These are phyloP conservation scores for Clangula hyemalis DNA, from an alignment of 2,797 vertebrate species.

Conservation along the genomic window DNA sequence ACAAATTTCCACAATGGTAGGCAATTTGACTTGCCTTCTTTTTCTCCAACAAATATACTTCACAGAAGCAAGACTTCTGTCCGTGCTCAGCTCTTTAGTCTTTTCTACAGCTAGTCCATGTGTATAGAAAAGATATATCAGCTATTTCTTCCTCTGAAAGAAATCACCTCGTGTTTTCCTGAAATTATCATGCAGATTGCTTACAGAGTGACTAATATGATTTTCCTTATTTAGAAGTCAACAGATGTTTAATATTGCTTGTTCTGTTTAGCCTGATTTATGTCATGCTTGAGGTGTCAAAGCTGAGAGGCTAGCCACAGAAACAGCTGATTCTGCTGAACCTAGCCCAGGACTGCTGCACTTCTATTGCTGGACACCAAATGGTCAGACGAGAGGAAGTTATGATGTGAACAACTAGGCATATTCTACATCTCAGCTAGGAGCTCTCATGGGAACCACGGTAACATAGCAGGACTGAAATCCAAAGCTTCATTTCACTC, in stretches of 20 bases:
- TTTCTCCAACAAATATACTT: background rate
- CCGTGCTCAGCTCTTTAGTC: background rate
- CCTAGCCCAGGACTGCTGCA: background rate
- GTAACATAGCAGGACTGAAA: background rate
- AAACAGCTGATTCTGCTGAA: background rate
- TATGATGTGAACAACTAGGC: background rate
- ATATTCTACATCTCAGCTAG: no score
- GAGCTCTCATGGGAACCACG: background rate
- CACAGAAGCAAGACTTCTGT: background rate
- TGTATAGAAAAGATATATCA: background rate
- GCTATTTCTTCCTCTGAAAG: background rate
- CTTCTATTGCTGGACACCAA: background rate
- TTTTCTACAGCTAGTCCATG: background rate
- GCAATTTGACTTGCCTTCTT: background rate
- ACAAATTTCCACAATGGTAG: background rate
- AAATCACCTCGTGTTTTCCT: constrained; percentile 1
- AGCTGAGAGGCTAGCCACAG: constrained; percentile 1
- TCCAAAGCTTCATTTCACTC: background rate
- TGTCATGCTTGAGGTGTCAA: constrained; percentile 34
- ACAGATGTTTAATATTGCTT: constrained; percentile 58
- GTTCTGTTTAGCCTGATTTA: constrained; percentile 45
- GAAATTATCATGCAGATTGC: constrained; percentile 41
- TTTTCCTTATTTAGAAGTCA: constrained; percentile 54
- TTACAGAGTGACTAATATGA: constrained; percentile 37
- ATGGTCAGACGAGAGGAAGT: background rate